Evolutionary conservation across 2,888 invertebrate genomes (phyloP).

Genomic region (Netelia virgata): DNA sequence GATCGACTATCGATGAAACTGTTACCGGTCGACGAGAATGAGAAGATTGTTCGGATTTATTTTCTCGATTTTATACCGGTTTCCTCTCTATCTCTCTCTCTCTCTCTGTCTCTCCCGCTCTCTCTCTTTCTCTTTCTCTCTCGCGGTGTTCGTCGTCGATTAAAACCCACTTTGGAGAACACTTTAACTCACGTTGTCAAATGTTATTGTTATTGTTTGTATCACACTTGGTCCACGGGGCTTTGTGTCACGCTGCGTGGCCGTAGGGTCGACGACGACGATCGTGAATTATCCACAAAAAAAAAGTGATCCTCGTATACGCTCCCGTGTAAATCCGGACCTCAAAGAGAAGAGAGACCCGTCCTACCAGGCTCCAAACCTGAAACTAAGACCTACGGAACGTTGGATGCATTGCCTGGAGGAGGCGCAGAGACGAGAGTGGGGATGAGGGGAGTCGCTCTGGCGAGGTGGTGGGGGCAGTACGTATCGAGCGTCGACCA

Average conservation of each 20-base stretch:
- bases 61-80: neutral
- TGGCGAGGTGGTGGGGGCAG: conserved; percentile 76
- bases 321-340: conserved; percentile 61
- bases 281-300: conserved; percentile 6
- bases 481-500: conserved; percentile 78
- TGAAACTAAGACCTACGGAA: conserved; percentile 85
- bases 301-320: conserved; percentile 41
- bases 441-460: conserved; percentile 79
- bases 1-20: too few species aligned
- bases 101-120: too few species aligned
- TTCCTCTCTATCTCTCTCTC: neutral
- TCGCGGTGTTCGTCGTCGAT: too few species aligned
- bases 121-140: too few species aligned
- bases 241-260: neutral
- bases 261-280: neutral
- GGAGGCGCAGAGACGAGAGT: conserved; percentile 79
- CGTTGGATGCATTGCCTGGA: conserved; percentile 83
- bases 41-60: too few species aligned
- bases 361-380: conserved; percentile 85
- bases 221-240: neutral
- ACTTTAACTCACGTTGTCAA: too few species aligned
- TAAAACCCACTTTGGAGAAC: too few species aligned
- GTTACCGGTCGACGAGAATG: too few species aligned
- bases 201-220: neutral
- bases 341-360: conserved; percentile 81